Base-by-base conservation (phyloP, 1,140 invertebrate genomes). In the Drosophila pseudoananassae region DNA sequence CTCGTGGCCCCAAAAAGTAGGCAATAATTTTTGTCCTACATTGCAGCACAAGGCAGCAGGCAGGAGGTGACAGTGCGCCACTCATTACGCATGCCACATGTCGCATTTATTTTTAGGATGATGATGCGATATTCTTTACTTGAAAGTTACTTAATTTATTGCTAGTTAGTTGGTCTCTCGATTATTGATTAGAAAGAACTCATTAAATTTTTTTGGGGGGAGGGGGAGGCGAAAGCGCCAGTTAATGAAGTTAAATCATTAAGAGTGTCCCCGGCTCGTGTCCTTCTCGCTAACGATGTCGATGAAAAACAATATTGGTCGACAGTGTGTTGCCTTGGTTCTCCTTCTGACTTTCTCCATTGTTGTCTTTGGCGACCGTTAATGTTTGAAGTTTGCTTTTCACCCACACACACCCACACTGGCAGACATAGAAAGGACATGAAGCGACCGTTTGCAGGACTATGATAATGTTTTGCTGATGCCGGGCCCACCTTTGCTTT, bases 1-100 rank as follows among this genome's bases (percentile, higher is more conserved):
- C 65, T 68, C 27, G 20, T 60, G 29, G 17, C 69, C 49, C 69
- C 20, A 54, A 61, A 70, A 73, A 72, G 56, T 54, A 63, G 70
- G 50, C 68, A 61, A 73, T 69, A 54, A 36, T 66, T 66, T 27
- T 10, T 15, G 60, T 1, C 23, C 3, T 25, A 29, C 20, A 20
- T 20, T 20, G 20, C 20, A 20, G 20, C 3, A 20, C 20, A 3
- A 20, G 20, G 20, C 20, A 20, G 20, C 2, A 20, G 20, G 15
- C 0, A 10, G 33, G 4, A 3, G 3, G 3, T 3, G 10, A 10
- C 17, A 23, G 27, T 59, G 25, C 46, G 17, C 17, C 47, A 52
- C 64, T 68, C 64, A 68, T 68, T 68, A 68, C 47, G 50, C 60
- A 64, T 68, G 20, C 33, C 23, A 52, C 38, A 45, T 68, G 49